Conservation (phyloP, 2,113 vertebrate species). For the Malurus alboscapulatus region DNA sequence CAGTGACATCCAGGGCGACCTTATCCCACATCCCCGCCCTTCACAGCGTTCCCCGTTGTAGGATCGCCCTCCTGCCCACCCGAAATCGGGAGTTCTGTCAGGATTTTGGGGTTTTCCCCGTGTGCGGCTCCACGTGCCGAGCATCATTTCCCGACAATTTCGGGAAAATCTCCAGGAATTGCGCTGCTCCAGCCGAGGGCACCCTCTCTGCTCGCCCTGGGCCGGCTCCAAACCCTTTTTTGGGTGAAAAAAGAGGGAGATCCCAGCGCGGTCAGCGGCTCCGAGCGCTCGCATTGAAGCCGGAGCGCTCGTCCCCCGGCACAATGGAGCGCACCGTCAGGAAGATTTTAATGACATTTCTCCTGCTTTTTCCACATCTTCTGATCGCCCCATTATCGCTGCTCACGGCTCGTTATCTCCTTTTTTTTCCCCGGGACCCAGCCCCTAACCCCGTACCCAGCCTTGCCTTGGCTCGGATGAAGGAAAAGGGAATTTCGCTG, state of each 20-base stretch:
- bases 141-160: no score
- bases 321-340: constrained; percentile 39
- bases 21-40: accelerated
- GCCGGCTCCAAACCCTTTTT: background rate
- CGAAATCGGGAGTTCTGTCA: no score
- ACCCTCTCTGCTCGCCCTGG: background rate
- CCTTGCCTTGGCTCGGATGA: background rate
- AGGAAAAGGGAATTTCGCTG: background rate
- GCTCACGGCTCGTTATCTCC: constrained; percentile 7
- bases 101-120: no score
- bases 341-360: constrained; percentile 67
- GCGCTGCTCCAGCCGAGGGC: accelerated
- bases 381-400: constrained; percentile 20
- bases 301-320: background rate
- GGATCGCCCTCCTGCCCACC: background rate
- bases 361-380: background rate
- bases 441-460: background rate
- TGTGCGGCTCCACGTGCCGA: no score
- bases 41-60: background rate
- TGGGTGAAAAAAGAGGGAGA: no score
- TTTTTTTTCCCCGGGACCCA: background rate
- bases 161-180: background rate
- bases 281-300: background rate
- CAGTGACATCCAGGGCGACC: accelerated
- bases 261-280: no score